Base-by-base conservation (phyloP, 2,113 vertebrate species). In the Perccottus glenii region DNA sequence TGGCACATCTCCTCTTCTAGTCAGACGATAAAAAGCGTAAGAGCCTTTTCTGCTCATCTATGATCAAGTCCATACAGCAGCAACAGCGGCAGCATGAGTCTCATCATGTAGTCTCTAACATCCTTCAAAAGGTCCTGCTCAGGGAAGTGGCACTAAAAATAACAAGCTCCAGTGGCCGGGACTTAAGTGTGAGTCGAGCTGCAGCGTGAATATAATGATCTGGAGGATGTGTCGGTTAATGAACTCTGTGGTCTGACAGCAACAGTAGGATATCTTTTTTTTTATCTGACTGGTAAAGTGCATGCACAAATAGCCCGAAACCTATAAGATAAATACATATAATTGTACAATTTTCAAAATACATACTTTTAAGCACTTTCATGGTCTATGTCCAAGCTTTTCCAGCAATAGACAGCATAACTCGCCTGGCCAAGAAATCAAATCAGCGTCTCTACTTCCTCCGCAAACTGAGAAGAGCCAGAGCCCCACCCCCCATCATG, bases 101-200 rank as follows among this genome's bases (percentile, higher is more conserved):
- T 80, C 80, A 87, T 86, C 68, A 71, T n/a, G 40, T 11, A 84
- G 49, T 87, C 88, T 80, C 75, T 80, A 74, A 77, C 78, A 86
- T 85, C 78, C 77, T 85, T 83, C 73, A 81, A 48, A 84, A 70
- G 62, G 62, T 75, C 61, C 61, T 16, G 47, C 68, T 73, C 65
- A 40, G 64, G 61, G 67, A 85, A 82, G 75, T 67, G 71, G 67
- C 63, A 68, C 70, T 73, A 83, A 82, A 27, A 27, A 79, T 86
- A 85, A 87, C 77, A 78, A 84, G 83, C 81, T 81, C 59, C 69
- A 76, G 63, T 69, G 73, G 67, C 72, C 66, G 60, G 66, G 50
- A 52, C 78, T 73, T 80, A 50, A 74, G 64, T 55, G 40, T 8
- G 16, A 67, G 71, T 45, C 19, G 52, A 62, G 68, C 67, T 0